Evolutionary conservation across 64 coral and sea anemone genomes (phyloP), one percentile per base, ranked within the genome.

Genomic region (Montipora capricornis): DNA sequence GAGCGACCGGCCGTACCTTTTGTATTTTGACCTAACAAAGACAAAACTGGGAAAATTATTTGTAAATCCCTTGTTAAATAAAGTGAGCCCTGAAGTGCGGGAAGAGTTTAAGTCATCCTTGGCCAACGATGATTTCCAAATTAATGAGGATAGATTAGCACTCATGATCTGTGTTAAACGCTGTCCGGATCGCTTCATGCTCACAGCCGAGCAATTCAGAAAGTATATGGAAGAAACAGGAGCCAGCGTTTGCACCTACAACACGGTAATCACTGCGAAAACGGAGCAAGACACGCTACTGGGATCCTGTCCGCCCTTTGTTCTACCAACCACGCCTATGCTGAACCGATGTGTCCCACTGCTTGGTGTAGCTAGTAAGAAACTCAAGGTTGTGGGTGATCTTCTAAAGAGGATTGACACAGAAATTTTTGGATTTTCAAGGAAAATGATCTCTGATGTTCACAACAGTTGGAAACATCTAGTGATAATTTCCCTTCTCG

Each of bases 1-100:
- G 88, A 78, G 29, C 1, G 57, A 89, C 29, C 88, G 88, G 14
- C 88, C 88, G 14, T 79, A 89, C 29, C 88, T 89, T 74, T 89
- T 89, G 75, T 89, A 89, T 79, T 89, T 89, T 89, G 88, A 89
- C 45, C 52, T 89, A 52, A 79, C 88, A 61, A 89, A 89, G 75
- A 89, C 88, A 47, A 89, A 89, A 75, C 75, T 89, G 11, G 88
- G 88, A 17, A 89, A 89, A 66, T 44, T 79, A 17, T 79, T 89
- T 89, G 57, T 89, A 62, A 89, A 89, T 58, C 88, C 88, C 37
- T 89, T 89, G 44, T 62, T 89, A 44, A 9, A 78, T 66, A 89
- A 77, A 79, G 53, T 89, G 8, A 89, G 75, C 19, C 88, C 88
- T 68, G 78, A 89, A 89, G 49, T 89, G 57, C 88, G 16, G 77